Conservation (phyloP, 1,140 invertebrate genomes). For the Cydia amplana region DNA sequence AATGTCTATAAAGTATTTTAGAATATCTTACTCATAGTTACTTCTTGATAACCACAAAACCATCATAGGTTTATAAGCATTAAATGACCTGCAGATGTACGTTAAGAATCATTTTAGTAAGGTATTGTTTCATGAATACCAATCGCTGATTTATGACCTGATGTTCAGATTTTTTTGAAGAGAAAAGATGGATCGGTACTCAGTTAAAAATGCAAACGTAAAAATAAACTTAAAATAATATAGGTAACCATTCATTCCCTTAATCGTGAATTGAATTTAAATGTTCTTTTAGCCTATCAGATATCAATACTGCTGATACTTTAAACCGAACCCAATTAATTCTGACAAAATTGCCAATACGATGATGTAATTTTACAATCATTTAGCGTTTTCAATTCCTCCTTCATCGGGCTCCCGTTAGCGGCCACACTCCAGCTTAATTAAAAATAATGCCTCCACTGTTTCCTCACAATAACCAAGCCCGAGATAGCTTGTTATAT, state of each 20-base stretch:
- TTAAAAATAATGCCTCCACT: conserved; percentile 77
- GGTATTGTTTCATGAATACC: too few species aligned
- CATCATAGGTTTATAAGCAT: background rate
- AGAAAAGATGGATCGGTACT: too few species aligned
- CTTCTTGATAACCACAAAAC: background rate
- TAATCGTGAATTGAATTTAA: background rate
- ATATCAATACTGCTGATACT: background rate
- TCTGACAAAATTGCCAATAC: conserved; percentile 25
- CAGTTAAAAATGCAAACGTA: too few species aligned
- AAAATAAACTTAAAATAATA: too few species aligned
- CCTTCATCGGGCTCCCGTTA: conserved; percentile 43
- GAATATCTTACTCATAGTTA: background rate
- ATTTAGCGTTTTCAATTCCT: conserved; percentile 38
- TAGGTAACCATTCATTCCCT: too few species aligned
- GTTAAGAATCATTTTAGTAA: too few species aligned
- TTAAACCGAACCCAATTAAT: conserved; percentile 5
- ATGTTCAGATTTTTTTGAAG: too few species aligned
- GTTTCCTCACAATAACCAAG: conserved; percentile 75
- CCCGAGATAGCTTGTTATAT: conserved; percentile 78
- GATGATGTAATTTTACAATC: background rate
- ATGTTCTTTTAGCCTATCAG: background rate
- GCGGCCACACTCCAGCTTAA: conserved; percentile 70
- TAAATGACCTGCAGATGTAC: background rate
- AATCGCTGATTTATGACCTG: too few species aligned
- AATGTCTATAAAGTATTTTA: background rate